Conservation (phyloP, 37 sponge, comb jelly and placozoan species). For the Geodia barretti region DNA sequence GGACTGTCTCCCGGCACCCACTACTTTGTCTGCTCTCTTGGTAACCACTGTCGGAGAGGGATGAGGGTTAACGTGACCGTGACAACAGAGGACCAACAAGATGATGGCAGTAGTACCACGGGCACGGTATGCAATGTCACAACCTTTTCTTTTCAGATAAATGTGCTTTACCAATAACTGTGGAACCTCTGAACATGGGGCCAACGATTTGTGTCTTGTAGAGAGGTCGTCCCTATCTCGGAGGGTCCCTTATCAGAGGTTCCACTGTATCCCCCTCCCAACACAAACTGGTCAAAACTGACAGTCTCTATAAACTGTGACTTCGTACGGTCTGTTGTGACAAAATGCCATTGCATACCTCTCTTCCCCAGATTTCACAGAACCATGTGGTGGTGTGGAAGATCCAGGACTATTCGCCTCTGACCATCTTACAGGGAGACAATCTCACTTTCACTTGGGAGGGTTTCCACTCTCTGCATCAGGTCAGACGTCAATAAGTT, state of each 20-base stretch:
- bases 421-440: conserved; percentile 47
- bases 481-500: conserved; percentile 55
- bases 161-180: too few relatives aligned
- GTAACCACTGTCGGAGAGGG: conserved; percentile 64
- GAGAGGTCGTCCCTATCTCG: too few relatives aligned
- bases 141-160: too few relatives aligned
- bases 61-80: conserved; percentile 75
- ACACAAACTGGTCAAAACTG: too few relatives aligned
- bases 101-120: neutral
- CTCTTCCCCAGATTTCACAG: neutral
- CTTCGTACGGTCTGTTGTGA: too few relatives aligned
- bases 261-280: too few relatives aligned
- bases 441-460: conserved; percentile 60
- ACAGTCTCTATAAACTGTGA: too few relatives aligned
- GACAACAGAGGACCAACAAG: conserved; percentile 3
- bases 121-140: too few relatives aligned
- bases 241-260: too few relatives aligned
- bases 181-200: too few relatives aligned
- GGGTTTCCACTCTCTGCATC: conserved; percentile 77
- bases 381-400: conserved; percentile 54
- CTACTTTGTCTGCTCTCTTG: conserved; percentile 77
- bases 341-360: too few relatives aligned
- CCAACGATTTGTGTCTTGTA: too few relatives aligned
- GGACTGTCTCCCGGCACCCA: conserved; percentile 66
- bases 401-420: conserved; percentile 51